phyloP scores from a whole-genome alignment of 2,888 invertebrate species.

The Merodon equestris region DNA sequence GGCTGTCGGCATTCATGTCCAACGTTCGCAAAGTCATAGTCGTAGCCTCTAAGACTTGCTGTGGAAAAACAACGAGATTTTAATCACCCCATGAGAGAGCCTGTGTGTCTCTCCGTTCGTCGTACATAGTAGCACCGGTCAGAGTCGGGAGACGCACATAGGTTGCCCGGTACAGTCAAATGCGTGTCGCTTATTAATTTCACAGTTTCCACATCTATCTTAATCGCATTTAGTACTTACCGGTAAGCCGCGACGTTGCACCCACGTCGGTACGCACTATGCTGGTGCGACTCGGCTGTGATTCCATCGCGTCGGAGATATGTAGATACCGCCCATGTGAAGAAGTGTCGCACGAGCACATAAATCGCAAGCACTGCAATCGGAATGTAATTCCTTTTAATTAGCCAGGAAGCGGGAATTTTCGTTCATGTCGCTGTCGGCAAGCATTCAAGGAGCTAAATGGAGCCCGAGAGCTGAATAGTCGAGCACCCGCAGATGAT shows the following conservation, averaged over 20 bases:
- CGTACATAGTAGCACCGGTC: slow-evolving; percentile 33
- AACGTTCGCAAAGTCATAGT: too few species aligned
- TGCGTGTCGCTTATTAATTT: slow-evolving; percentile 68
- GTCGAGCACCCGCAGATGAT: slow-evolving; percentile 30
- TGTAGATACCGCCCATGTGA: slow-evolving; percentile 44
- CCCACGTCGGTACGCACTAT: slow-evolving; percentile 41
- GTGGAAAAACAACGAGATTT: slow-evolving; percentile 59
- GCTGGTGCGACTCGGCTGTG: slow-evolving; percentile 36
- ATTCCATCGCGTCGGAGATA: slow-evolving; percentile 31
- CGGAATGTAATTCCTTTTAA: slow-evolving; percentile 53
- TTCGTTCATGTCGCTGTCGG: slow-evolving; percentile 31
- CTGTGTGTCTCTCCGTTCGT: slow-evolving; percentile 48
- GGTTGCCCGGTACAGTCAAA: slow-evolving; percentile 7
- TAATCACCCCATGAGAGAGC: slow-evolving; percentile 56
- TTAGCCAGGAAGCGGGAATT: slow-evolving; percentile 53
- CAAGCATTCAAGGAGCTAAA: too few species aligned
- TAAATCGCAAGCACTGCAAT: slow-evolving; percentile 42
- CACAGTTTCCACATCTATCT: slow-evolving; percentile 63
- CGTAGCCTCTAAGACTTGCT: slow-evolving; percentile 1
- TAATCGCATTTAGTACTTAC: slow-evolving; percentile 51
- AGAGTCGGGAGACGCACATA: slow-evolving; percentile 32
- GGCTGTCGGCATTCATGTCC: too few species aligned
- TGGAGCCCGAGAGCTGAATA: neutral
- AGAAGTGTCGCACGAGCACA: slow-evolving; percentile 45
- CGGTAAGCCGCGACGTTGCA: slow-evolving; percentile 35